Percentiles rank a stretch among this genome's conserved stretches.
phyloP scores from a whole-genome alignment of 2,888 invertebrate genomes.

The Blera fallax region DNA sequence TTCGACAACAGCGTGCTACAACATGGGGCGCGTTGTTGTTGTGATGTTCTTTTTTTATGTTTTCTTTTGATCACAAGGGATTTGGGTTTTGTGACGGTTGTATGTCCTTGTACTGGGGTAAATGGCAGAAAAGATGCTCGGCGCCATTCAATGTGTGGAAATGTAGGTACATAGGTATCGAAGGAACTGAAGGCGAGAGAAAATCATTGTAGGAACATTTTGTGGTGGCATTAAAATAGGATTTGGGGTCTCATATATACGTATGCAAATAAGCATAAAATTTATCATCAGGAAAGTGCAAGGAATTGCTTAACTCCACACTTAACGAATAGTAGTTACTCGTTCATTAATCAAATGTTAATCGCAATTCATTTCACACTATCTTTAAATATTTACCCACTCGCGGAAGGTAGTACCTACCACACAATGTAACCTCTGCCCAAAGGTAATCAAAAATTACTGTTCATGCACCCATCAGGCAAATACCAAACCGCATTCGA shows the following conservation, averaged over 20 bases:
- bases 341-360: too few relatives aligned
- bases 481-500: constrained; percentile 2
- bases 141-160: background rate
- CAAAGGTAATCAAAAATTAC: constrained; percentile 13
- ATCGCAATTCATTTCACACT: background rate
- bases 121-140: background rate
- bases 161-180: background rate
- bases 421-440: background rate
- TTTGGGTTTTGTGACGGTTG: background rate
- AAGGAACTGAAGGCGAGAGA: background rate
- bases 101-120: background rate
- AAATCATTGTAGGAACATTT: background rate
- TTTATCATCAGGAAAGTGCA: too few relatives aligned
- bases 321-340: too few relatives aligned
- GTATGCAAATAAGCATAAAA: too few relatives aligned
- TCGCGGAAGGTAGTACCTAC: background rate
- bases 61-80: background rate
- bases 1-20: background rate
- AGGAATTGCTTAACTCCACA: too few relatives aligned
- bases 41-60: background rate
- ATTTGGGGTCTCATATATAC: too few relatives aligned
- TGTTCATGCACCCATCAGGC: background rate
- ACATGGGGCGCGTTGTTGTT: background rate
- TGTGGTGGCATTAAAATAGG: background rate
- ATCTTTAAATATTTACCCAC: background rate